Percentiles rank a stretch among this genome's conserved stretches.
These are phyloP conservation scores for Pilophorus perplexus DNA, from an alignment of 2,888 invertebrate genomes.

Conservation along the genomic window DNA sequence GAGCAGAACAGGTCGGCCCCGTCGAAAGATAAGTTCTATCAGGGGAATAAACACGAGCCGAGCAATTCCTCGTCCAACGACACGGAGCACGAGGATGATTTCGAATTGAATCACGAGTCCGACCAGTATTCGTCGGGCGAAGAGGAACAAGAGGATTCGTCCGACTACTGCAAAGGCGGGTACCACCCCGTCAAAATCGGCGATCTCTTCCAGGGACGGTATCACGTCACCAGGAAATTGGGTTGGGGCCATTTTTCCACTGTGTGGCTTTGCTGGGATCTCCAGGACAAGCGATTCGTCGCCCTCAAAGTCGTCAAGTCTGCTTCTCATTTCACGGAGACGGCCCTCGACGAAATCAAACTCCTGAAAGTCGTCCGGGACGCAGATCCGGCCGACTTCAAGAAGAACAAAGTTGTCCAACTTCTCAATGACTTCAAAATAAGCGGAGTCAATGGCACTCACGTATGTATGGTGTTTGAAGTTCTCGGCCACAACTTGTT, in stretches of 20 bases:
- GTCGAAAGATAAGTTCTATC: constrained; percentile 8
- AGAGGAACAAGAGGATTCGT: constrained; percentile 96
- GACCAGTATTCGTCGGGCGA: constrained; percentile 72
- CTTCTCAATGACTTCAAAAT: constrained; percentile 98
- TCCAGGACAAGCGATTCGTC: constrained; percentile 84
- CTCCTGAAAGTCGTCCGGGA: constrained; percentile 93
- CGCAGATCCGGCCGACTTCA: constrained; percentile 86
- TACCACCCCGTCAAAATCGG: constrained; percentile 99
- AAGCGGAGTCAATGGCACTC: constrained; percentile 95
- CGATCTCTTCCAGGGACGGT: constrained; percentile 82
- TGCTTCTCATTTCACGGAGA: constrained; percentile 97
- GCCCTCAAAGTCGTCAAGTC: constrained; percentile 99
- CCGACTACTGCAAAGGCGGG: constrained; percentile 96
- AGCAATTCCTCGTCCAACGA: constrained; percentile 67
- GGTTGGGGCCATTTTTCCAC: constrained; percentile 99
- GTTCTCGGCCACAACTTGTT: constrained; percentile 97
- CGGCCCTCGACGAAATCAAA: constrained; percentile 98
- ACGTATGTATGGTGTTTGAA: constrained; percentile 99
- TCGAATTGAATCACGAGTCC: constrained; percentile 55
- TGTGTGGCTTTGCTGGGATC: constrained; percentile 99
- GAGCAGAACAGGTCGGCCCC: not conserved
- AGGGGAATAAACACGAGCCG: constrained; percentile 43
- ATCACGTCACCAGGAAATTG: constrained; percentile 94
- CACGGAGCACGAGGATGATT: constrained; percentile 54
- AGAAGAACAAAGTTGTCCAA: constrained; percentile 94